These are phyloP conservation scores for Cirrhinus molitorella DNA, from an alignment of 2,797 vertebrate genomes.

Conservation along the genomic window DNA sequence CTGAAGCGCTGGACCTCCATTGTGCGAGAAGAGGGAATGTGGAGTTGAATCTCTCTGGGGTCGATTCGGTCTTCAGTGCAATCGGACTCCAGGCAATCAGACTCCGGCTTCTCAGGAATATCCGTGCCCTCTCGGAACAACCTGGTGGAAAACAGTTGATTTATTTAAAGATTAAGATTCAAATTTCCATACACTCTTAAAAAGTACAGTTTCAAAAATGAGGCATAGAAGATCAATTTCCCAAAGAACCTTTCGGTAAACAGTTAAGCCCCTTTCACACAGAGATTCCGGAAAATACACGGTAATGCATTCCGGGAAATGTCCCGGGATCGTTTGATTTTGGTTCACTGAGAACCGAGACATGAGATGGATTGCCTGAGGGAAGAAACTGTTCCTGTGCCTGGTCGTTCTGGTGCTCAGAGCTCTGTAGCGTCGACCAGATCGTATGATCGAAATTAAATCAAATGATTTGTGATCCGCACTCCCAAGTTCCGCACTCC, in stretches of 20 bases:
- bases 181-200: not conserved
- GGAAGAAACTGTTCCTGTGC: too few relatives aligned
- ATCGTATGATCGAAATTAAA: too few relatives aligned
- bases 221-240: not conserved
- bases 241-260: not conserved
- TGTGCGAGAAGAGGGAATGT: slow-evolving; percentile 14
- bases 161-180: not conserved
- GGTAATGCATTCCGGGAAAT: too few relatives aligned
- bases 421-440: too few relatives aligned
- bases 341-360: too few relatives aligned
- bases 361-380: too few relatives aligned
- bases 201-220: not conserved
- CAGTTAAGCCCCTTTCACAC: too few relatives aligned
- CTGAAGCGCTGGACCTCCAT: slow-evolving; percentile 71
- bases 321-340: too few relatives aligned
- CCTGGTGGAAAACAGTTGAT: slow-evolving; percentile 16
- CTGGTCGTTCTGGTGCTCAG: too few relatives aligned
- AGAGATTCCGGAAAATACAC: too few relatives aligned
- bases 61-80: slow-evolving; percentile 15
- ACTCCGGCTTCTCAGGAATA: slow-evolving; percentile 9
- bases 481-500: too few relatives aligned
- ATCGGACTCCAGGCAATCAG: slow-evolving; percentile 50
- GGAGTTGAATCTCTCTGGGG: slow-evolving; percentile 49
- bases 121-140: slow-evolving; percentile 15
- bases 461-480: too few relatives aligned